These are phyloP conservation scores for Parascotia fuliginaria DNA, from an alignment of 2,888 invertebrate species.

Conservation along the genomic window DNA sequence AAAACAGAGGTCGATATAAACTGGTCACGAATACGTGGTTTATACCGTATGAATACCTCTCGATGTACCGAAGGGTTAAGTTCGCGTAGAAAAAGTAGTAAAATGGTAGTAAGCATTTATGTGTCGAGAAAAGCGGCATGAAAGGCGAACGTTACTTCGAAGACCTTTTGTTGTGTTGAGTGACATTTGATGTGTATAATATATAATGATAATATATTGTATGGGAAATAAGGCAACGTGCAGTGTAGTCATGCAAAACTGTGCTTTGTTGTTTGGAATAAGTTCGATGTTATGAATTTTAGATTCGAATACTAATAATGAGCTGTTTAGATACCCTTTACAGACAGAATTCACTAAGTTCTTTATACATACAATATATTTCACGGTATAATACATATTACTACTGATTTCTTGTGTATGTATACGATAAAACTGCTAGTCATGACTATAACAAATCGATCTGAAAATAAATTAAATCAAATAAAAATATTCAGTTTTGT, in stretches of 20 bases:
- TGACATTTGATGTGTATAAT: constrained; percentile 48
- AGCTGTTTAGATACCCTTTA: no score
- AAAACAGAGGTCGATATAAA: constrained; percentile 40
- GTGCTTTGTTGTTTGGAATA: not conserved
- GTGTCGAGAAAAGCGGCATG: constrained; percentile 58
- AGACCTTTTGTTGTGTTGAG: constrained; percentile 59
- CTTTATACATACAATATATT: no score
- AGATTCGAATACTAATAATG: no score
- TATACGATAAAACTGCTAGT: no score
- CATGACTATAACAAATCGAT: no score
- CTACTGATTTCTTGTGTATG: no score
- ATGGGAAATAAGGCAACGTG: constrained; percentile 3
- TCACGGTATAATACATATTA: no score
- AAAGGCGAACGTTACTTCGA: constrained; percentile 58
- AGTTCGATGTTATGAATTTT: not conserved
- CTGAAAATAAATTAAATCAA: no score
- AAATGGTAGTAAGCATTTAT: constrained; percentile 74
- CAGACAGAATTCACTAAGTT: no score
- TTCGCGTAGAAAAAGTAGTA: constrained; percentile 64
- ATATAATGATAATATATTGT: constrained; percentile 38
- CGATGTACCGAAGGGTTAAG: constrained; percentile 68
- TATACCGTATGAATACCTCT: constrained; percentile 73
- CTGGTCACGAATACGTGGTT: constrained; percentile 60
- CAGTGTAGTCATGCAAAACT: not conserved
- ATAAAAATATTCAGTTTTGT: no score